Evolutionary conservation across 1,140 invertebrate genomes (phyloP), one percentile per base, ranked within the genome.

Genomic region (Euschistus heros): DNA sequence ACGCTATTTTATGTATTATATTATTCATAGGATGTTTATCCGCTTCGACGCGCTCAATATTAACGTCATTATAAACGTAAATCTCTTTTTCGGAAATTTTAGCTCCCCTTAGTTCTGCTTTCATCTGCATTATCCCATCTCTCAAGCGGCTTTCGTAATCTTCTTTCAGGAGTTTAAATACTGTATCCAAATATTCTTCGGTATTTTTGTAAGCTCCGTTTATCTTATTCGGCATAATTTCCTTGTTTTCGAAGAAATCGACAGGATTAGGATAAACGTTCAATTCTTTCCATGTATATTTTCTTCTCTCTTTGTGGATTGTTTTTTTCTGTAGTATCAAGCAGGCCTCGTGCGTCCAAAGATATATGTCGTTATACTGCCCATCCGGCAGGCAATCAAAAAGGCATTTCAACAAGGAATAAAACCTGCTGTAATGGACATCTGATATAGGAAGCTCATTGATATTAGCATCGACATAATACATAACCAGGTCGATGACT

Each of bases 101-200:
- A 18, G 50, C 64, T 42, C 37, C 37, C 10, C 67, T 66, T 17
- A 59, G n/a, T 47, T 47, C 22, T 47, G 22, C 46, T 37, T 47
- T 64, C 27, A 30, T 27, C 27, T 52, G 46, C 7, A 15, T 52
- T 55, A 80, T 73, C 24, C 76, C 77, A 18, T 74, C 68, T 63
- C 77, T 65, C 14, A 80, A 64, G 15, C 77, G 75, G n/a, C 70
- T 65, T 50, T 77, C 65, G 50, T 78, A 76, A 70, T 82, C 80
- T 70, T 81, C 80, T 59, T 79, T 70, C 8, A 81, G 68, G 0
- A 81, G 71, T 6, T 77, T 70, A 68, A 78, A 81, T 68, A 82
- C 78, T 0, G 75, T 71, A 64, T 81, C 77, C 27, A 81, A 68
- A 66, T 81, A 81, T 64, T 80, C 74, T 26, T 80, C 74, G 15